phyloP scores from a whole-genome alignment of 2,797 vertebrate genomes.

The Sphenodon punctatus region DNA sequence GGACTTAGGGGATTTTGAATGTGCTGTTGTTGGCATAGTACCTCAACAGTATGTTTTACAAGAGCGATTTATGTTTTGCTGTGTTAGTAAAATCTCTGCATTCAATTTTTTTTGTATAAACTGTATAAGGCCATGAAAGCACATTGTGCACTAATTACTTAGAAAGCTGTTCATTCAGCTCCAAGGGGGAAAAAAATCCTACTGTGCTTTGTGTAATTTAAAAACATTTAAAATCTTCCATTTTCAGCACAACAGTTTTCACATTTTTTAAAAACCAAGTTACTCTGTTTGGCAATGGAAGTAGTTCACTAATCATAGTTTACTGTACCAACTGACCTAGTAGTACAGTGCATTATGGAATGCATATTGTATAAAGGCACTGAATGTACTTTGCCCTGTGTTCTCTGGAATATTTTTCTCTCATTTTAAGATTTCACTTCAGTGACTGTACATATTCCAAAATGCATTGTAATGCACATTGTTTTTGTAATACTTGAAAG shows the following conservation, averaged over 20 bases:
- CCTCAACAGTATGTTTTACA: conserved; percentile 18
- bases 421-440: conserved; percentile 58
- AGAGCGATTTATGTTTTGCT: conserved; percentile 25
- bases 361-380: conserved; percentile 78
- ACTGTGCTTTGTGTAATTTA: neutral
- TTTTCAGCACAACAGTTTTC: conserved; percentile 58
- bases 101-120: conserved; percentile 6
- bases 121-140: conserved; percentile 45
- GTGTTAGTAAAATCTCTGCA: conserved; percentile 41
- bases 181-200: neutral
- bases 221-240: conserved; percentile 26
- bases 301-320: conserved; percentile 46
- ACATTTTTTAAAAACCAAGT: conserved; percentile 36
- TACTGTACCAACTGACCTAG: conserved; percentile 33
- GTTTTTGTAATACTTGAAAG: conserved; percentile 69
- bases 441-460: conserved; percentile 70
- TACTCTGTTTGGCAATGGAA: conserved; percentile 64
- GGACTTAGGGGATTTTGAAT: neutral
- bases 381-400: conserved; percentile 75
- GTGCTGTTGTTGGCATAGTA: neutral
- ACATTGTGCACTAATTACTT: conserved; percentile 14
- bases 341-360: conserved; percentile 64
- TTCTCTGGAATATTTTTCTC: conserved; percentile 61
- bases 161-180: conserved; percentile 24
- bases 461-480: conserved; percentile 67